These are phyloP conservation scores for Epinephelus moara DNA, from an alignment of 2,113 vertebrate species.

Conservation along the genomic window DNA sequence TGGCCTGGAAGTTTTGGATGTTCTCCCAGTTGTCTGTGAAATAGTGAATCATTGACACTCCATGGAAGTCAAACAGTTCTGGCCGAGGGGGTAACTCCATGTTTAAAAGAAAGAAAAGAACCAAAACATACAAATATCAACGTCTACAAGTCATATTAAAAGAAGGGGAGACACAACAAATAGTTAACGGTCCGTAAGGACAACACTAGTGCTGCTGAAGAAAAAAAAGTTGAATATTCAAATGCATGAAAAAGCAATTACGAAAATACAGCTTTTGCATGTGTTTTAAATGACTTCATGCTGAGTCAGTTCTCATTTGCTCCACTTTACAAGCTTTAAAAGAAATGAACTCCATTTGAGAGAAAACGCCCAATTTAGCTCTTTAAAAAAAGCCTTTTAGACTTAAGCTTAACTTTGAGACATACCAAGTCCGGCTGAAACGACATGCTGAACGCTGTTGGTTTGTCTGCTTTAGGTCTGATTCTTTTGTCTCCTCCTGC, in stretches of 20 bases:
- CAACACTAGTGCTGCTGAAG: no score
- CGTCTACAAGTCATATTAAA: not conserved
- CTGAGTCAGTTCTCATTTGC: not conserved
- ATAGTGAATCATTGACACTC: constrained; percentile 72
- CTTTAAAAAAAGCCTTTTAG: not conserved
- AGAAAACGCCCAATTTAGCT: not conserved
- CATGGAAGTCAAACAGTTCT: constrained; percentile 75
- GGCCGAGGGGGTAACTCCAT: constrained; percentile 23
- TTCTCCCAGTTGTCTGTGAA: constrained; percentile 83
- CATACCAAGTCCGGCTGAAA: constrained; percentile 30
- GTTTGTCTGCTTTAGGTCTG: not conserved
- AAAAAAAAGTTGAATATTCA: no score
- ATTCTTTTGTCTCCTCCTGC: not conserved
- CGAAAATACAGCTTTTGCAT: no score
- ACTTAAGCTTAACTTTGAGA: not conserved
- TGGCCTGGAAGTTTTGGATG: constrained; percentile 83
- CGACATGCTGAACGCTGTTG: not conserved
- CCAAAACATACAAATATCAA: not conserved
- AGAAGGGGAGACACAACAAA: no score
- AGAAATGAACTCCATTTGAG: not conserved
- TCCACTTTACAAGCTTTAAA: not conserved
- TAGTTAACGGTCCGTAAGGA: no score
- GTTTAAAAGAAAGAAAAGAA: not conserved
- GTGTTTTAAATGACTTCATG: not conserved
- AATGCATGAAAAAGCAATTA: no score